Percentiles rank a stretch among this genome's conserved stretches.
phyloP scores from a whole-genome alignment of 1,140 invertebrate species.

The Trinorchestia longiramus region DNA sequence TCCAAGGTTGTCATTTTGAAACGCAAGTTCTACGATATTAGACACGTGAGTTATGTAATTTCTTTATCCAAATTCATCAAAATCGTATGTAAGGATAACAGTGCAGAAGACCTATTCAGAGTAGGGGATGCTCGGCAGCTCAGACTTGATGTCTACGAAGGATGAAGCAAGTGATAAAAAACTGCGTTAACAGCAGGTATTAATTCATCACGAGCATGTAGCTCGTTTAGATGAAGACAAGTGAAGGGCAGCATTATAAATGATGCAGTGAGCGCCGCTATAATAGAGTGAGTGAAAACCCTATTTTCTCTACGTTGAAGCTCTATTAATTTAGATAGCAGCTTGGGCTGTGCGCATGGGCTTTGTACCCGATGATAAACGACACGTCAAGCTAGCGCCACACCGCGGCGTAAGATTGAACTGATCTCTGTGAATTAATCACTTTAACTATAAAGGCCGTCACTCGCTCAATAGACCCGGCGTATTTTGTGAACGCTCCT shows the following conservation, averaged over 20 bases:
- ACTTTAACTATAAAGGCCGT: slow-evolving; percentile 54
- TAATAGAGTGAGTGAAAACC: slow-evolving; percentile 49
- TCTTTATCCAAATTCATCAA: no score
- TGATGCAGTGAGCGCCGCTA: slow-evolving; percentile 32
- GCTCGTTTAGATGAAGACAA: slow-evolving; percentile 51
- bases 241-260: slow-evolving; percentile 44
- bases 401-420: slow-evolving; percentile 42
- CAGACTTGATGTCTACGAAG: neutral
- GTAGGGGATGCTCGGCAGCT: neutral
- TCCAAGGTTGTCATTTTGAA: no score
- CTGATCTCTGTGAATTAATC: slow-evolving; percentile 50
- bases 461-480: slow-evolving; percentile 47
- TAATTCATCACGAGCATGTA: slow-evolving; percentile 26
- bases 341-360: neutral
- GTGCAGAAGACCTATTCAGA: neutral
- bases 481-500: slow-evolving; percentile 49
- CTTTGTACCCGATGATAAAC: neutral
- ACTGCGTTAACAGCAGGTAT: slow-evolving; percentile 20
- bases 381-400: neutral
- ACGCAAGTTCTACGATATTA: no score
- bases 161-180: neutral
- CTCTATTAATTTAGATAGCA: slow-evolving; percentile 48
- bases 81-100: no score
- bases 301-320: slow-evolving; percentile 37
- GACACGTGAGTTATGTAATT: no score